phyloP scores from a whole-genome alignment of 2,797 vertebrate species.

The Petrocephalus sullivani region DNA sequence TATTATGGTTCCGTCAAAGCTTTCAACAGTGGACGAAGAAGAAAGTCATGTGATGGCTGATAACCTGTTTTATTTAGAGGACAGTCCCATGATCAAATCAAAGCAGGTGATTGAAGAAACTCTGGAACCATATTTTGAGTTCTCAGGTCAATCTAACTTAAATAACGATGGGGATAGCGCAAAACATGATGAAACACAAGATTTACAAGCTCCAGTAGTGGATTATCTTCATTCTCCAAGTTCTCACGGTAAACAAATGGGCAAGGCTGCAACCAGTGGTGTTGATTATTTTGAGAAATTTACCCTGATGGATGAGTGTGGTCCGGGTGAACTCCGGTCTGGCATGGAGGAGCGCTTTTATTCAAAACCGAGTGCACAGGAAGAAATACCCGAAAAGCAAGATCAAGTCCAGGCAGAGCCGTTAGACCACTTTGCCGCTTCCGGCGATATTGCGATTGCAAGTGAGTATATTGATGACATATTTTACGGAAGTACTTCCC shows the following conservation, averaged over 20 bases:
- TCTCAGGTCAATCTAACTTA: not conserved
- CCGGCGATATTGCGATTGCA: slow-evolving; percentile 57
- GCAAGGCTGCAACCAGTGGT: slow-evolving; percentile 43
- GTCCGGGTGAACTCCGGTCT: slow-evolving; percentile 55
- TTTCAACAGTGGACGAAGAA: slow-evolving; percentile 79
- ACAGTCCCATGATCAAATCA: slow-evolving; percentile 57
- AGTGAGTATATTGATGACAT: slow-evolving; percentile 74
- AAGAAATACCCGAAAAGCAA: slow-evolving; percentile 1
- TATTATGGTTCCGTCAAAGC: slow-evolving; percentile 72
- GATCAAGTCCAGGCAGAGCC: not conserved
- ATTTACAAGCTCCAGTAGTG: not conserved
- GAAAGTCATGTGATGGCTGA: slow-evolving; percentile 78
- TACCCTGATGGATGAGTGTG: slow-evolving; percentile 71
- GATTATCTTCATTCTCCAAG: slow-evolving; percentile 31
- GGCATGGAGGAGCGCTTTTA: slow-evolving; percentile 32
- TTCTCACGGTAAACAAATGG: slow-evolving; percentile 44
- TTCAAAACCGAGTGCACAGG: slow-evolving; percentile 23
- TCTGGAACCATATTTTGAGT: slow-evolving; percentile 3
- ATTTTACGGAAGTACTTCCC: slow-evolving; percentile 63
- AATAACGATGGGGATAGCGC: not conserved
- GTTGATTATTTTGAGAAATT: slow-evolving; percentile 89
- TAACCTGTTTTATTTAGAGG: slow-evolving; percentile 78
- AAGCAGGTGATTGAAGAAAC: slow-evolving; percentile 38
- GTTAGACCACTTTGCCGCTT: slow-evolving; percentile 35
- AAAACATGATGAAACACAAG: not conserved